phyloP scores from a whole-genome alignment of 1,140 invertebrate genomes.

The Oryctes rhinoceros region DNA sequence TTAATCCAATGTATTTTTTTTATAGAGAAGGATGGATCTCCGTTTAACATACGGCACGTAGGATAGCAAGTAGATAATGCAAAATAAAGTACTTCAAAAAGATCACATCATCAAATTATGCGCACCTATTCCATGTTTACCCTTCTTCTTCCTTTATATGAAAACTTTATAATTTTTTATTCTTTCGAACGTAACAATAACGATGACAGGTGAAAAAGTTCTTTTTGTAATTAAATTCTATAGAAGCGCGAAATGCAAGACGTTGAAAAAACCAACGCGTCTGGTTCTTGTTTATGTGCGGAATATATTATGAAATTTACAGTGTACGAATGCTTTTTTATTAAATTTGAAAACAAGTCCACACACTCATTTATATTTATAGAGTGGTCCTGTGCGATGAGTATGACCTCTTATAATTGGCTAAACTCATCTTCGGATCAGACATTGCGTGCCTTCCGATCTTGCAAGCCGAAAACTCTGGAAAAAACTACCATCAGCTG shows the following conservation, averaged over 20 bases:
- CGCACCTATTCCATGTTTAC: too few relatives aligned
- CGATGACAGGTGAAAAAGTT: not conserved
- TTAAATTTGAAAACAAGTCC: constrained; percentile 15
- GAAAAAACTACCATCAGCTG: not conserved
- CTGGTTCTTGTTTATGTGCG: not conserved
- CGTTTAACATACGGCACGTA: too few relatives aligned
- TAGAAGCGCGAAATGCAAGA: constrained; percentile 3
- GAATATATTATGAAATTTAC: constrained; percentile 15
- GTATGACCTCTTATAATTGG: constrained; percentile 5
- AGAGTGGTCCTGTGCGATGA: constrained; percentile 13
- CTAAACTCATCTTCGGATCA: not conserved
- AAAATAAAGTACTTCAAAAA: too few relatives aligned
- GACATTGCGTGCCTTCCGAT: not conserved
- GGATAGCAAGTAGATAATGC: too few relatives aligned
- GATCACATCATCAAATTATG: too few relatives aligned
- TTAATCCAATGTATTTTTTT: too few relatives aligned
- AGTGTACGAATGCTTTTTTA: not conserved
- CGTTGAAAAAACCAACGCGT: not conserved
- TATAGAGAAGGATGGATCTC: too few relatives aligned
- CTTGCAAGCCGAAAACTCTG: not conserved
- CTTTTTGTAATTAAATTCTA: not conserved
- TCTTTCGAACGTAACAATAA: too few relatives aligned
- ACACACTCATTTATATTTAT: constrained; percentile 7
- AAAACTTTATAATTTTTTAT: too few relatives aligned
- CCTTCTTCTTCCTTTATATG: too few relatives aligned